Base-by-base conservation (phyloP, 2,888 invertebrate species). In the Leptopilina drosophilae region DNA sequence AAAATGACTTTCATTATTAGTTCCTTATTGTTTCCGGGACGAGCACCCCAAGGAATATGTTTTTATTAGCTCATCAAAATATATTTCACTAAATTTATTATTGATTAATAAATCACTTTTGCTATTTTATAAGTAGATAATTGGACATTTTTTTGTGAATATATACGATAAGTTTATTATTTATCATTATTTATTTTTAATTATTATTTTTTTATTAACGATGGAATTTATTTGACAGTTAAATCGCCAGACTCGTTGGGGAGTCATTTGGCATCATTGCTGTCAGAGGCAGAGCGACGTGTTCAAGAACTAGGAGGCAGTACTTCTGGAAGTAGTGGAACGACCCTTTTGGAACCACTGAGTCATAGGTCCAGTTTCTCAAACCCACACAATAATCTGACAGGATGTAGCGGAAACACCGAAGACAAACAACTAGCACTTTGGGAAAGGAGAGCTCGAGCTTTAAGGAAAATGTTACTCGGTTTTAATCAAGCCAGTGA, bases 401-500 rank as follows among this genome's bases (percentile, higher is more conserved):
- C 94, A 64, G 95, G 96, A 59, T 96, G 96, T 89, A 93, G 94
- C 15, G 94, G 94, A 56, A 95, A 94, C 14, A 95, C 96, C 88
- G 95, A 95, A 84, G 97, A 97, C 89, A 97, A 97, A 88, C 97
- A 97, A 91, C 95, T 96, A 76, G 95, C 96, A 83, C 95, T 97
- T 77, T 98, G 98, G 98, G 97, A 98, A 87, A 94, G 97, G 82
- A 94, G 97, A 87, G 94, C 95, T 73, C 94, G 96, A 88, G 95
- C 96, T 0, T 93, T 97, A 64, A 95, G 95, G 92, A 95, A 93
- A 92, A 95, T 98, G 94, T 94, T 97, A 59, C 93, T 96, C 49
- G 98, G 98, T 69, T 98, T 98, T 93, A 97, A 97, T 87, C 96
- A 97, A 92, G 95, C 97, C 12, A 93, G 94, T 95, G 89, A 93